Conservation (phyloP, 2,888 invertebrate genomes). For the Perizoma flavofasciatum region DNA sequence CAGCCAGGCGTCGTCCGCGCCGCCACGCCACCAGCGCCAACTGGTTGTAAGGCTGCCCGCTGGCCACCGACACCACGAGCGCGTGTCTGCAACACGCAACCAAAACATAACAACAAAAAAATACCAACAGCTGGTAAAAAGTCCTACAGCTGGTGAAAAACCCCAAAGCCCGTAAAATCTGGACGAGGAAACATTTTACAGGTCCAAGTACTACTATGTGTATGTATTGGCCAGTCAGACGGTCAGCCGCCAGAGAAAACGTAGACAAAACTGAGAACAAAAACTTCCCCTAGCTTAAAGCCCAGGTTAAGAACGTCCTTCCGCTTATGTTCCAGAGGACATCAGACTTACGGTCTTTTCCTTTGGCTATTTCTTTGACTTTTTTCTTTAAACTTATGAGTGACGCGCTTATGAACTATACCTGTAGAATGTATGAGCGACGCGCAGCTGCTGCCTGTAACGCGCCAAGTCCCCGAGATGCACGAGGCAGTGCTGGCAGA, state of each 20-base stretch:
- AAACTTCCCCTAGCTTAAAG: too few species aligned
- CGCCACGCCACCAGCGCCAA: constrained; percentile 92
- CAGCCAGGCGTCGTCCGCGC: constrained; percentile 90
- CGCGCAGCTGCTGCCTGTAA: constrained; percentile 91
- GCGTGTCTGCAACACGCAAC: constrained; percentile 83
- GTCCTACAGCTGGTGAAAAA: too few species aligned
- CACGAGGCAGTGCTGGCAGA: constrained; percentile 94
- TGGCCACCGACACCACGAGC: constrained; percentile 88
- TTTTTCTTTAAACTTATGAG: neutral
- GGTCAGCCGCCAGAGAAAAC: neutral
- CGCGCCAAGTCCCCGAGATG: constrained; percentile 94
- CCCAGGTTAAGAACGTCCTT: too few species aligned
- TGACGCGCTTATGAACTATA: constrained; percentile 42
- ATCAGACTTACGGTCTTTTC: too few species aligned
- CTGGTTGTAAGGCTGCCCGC: constrained; percentile 96
- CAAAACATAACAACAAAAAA: neutral
- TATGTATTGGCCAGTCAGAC: too few species aligned
- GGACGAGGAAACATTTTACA: too few species aligned
- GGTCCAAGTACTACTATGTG: too few species aligned
- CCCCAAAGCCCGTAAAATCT: too few species aligned
- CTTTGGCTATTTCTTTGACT: too few species aligned
- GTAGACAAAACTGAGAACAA: neutral
- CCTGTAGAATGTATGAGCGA: constrained; percentile 93
- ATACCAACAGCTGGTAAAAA: too few species aligned
- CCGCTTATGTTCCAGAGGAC: too few species aligned